Conservation (phyloP, 2,797 vertebrate species). For the Sebastes aleutianus region DNA sequence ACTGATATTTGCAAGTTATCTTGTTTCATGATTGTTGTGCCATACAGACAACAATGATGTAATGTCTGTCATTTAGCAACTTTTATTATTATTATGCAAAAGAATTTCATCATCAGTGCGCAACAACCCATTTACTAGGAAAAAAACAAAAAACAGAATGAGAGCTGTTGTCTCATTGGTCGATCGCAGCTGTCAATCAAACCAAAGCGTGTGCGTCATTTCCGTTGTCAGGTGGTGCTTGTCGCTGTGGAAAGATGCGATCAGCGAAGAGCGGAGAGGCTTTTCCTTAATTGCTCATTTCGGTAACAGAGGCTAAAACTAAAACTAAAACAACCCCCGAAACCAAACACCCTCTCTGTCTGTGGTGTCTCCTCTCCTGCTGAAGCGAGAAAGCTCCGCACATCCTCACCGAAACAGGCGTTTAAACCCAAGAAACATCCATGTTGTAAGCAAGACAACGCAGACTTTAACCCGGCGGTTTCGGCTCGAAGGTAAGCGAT, state of each 20-base stretch:
- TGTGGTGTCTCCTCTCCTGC: slow-evolving; percentile 39
- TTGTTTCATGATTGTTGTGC: neutral
- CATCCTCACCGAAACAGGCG: slow-evolving; percentile 50
- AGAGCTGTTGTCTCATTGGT: slow-evolving; percentile 61
- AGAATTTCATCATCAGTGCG: too few relatives aligned
- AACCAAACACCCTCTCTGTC: slow-evolving; percentile 29
- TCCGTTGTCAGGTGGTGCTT: slow-evolving; percentile 98
- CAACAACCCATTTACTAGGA: too few relatives aligned
- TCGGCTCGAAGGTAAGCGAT: slow-evolving; percentile 85
- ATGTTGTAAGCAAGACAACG: slow-evolving; percentile 70
- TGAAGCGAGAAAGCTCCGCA: slow-evolving; percentile 29
- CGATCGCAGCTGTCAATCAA: slow-evolving; percentile 71
- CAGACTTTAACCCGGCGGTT: slow-evolving; percentile 81
- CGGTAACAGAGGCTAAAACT: slow-evolving; percentile 69
- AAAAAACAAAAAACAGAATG: too few relatives aligned
- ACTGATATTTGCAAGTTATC: neutral
- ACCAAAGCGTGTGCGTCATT: slow-evolving; percentile 85
- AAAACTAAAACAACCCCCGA: slow-evolving; percentile 46
- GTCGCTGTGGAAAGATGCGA: slow-evolving; percentile 90
- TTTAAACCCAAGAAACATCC: slow-evolving; percentile 70
- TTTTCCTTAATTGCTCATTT: slow-evolving; percentile 84
- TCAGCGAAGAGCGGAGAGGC: slow-evolving; percentile 83
- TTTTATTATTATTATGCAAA: neutral
- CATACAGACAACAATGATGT: slow-evolving; percentile 50
- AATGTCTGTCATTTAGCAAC: slow-evolving; percentile 13